phyloP scores from a whole-genome alignment of 2,888 invertebrate genomes.

The Petrophora chlorosata region DNA sequence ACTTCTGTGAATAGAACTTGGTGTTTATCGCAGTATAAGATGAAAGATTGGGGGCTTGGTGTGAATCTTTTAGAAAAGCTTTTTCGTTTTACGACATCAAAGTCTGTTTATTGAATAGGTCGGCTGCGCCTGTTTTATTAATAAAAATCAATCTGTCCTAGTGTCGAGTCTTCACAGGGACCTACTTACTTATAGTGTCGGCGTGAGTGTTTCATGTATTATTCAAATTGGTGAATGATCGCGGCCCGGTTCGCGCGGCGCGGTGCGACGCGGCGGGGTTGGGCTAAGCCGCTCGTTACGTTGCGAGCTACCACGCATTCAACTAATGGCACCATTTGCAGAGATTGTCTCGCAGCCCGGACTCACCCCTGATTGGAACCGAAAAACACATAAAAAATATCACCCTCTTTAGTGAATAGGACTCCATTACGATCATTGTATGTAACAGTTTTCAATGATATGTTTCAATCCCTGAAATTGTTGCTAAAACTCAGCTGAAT shows the following conservation, averaged over 20 bases:
- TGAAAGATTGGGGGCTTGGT: too few relatives aligned
- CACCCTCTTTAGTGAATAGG: conserved; percentile 12
- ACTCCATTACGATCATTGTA: conserved; percentile 12
- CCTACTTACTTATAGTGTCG: conserved; percentile 28
- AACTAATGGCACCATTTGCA: conserved; percentile 67
- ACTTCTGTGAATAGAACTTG: too few relatives aligned
- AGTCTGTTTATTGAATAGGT: too few relatives aligned
- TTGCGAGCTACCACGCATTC: conserved; percentile 53
- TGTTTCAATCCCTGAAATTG: conserved; percentile 4
- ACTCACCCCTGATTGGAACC: conserved; percentile 49
- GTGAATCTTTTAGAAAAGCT: too few relatives aligned
- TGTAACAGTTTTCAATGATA: conserved; percentile 17
- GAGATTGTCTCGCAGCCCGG: conserved; percentile 59
- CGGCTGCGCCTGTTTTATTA: too few relatives aligned
- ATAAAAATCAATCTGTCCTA: conserved; percentile 13
- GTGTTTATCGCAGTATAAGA: too few relatives aligned
- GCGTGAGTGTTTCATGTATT: conserved; percentile 65
- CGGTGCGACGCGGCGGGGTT: conserved; percentile 7
- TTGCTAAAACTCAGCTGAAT: too few relatives aligned
- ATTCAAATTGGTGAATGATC: conserved; percentile 72
- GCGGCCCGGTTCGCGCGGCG: conserved; percentile 35
- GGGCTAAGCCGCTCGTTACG: conserved; percentile 53
- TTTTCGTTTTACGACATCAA: too few relatives aligned
- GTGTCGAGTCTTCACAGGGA: conserved; percentile 25
- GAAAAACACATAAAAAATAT: conserved; percentile 34